These are phyloP conservation scores for Eilema sororculum DNA, from an alignment of 2,888 invertebrate species.

Conservation along the genomic window DNA sequence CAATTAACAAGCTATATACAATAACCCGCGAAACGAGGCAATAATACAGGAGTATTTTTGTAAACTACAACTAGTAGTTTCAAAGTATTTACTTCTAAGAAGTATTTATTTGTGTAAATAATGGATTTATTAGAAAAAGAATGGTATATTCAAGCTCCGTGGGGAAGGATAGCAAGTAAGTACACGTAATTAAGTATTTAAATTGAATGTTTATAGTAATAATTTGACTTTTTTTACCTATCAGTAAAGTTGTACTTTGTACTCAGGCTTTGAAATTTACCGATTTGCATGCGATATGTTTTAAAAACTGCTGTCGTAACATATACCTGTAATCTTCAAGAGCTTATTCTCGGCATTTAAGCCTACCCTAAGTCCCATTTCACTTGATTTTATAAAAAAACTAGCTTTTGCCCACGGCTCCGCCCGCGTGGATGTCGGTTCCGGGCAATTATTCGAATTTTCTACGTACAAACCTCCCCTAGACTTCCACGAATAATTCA, in stretches of 20 bases:
- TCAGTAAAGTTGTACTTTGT: constrained; percentile 30
- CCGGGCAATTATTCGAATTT: too few relatives aligned
- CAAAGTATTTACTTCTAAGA: background rate
- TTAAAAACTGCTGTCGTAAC: too few relatives aligned
- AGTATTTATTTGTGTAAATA: constrained; percentile 20
- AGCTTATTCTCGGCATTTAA: too few relatives aligned
- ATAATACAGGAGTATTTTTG: background rate
- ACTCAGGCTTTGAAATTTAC: background rate
- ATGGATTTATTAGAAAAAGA: constrained; percentile 74
- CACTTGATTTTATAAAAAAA: too few relatives aligned
- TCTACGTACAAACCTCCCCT: too few relatives aligned
- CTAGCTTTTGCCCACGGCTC: too few relatives aligned
- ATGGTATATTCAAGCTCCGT: constrained; percentile 80
- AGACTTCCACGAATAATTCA: too few relatives aligned
- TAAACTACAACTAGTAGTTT: background rate
- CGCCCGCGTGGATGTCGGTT: too few relatives aligned
- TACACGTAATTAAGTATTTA: constrained; percentile 34
- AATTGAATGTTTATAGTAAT: too few relatives aligned
- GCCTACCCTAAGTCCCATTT: too few relatives aligned
- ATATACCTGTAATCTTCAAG: too few relatives aligned
- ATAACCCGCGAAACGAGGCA: background rate
- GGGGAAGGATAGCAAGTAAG: constrained; percentile 80
- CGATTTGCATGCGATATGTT: too few relatives aligned
- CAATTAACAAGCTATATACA: background rate
- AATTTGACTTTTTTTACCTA: background rate